A percentile compares a stretch with the other conserved stretches of the same genome.
Evolutionary conservation across 2,113 vertebrate genomes (phyloP).

Genomic region (Oriolus oriolus): DNA sequence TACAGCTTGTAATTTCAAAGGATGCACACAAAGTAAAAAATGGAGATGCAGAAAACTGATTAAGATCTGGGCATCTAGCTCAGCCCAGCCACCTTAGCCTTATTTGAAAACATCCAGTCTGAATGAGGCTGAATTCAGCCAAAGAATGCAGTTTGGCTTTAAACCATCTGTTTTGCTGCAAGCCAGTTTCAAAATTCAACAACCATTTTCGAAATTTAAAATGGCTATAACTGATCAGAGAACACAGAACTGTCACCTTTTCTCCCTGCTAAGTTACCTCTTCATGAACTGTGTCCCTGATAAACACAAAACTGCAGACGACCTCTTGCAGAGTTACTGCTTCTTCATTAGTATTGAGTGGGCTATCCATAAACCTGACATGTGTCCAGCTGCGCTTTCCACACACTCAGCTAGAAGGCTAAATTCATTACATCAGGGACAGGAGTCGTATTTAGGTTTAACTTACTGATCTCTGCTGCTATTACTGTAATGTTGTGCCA

Average conservation of each 20-base stretch:
- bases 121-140: not conserved
- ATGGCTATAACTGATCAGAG: not conserved
- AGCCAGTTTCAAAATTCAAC: not conserved
- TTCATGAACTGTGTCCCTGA: not conserved
- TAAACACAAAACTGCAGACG: not conserved
- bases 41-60: not conserved
- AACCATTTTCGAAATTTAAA: not conserved
- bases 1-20: not conserved
- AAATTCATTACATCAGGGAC: not conserved
- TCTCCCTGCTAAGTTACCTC: not conserved
- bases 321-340: not conserved
- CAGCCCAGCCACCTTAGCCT: not conserved
- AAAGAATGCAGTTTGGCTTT: not conserved
- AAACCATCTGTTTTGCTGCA: not conserved
- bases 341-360: not conserved
- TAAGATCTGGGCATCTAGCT: not conserved
- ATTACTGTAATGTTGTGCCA: slow-evolving; percentile 97
- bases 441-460: not conserved
- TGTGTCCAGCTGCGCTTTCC: not conserved
- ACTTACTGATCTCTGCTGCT: slow-evolving; percentile 94
- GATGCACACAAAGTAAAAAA: rapidly evolving
- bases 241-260: not conserved
- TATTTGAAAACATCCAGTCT: not conserved
- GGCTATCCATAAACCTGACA: not conserved
- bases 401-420: not conserved